phyloP scores from a whole-genome alignment of 2,797 vertebrate genomes.

The Takifugu rubripes region DNA sequence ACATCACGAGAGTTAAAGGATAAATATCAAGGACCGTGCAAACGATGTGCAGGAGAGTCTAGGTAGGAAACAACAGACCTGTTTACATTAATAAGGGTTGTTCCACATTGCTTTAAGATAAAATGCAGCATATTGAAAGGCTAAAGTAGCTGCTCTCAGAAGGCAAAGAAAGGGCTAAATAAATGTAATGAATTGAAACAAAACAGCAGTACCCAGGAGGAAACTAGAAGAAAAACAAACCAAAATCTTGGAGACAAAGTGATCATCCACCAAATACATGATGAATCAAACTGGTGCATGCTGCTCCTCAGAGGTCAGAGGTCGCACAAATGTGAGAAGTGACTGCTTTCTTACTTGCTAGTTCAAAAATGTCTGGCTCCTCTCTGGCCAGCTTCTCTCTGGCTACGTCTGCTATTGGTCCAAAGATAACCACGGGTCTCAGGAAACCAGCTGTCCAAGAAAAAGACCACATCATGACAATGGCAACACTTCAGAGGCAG shows the following conservation, averaged over 20 bases:
- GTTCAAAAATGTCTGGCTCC: constrained; percentile 92
- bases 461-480: constrained; percentile 6
- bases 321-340: not conserved
- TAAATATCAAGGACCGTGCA: constrained; percentile 12
- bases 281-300: no score
- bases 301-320: no score
- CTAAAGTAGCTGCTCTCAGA: no score
- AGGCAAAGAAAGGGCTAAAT: constrained; percentile 26
- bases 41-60: no score
- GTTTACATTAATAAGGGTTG: no score
- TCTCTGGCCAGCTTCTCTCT: constrained; percentile 94
- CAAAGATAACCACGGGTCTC: constrained; percentile 95
- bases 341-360: constrained; percentile 83
- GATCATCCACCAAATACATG: no score
- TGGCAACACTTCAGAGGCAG: not conserved
- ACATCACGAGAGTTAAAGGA: constrained; percentile 62
- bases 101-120: no score
- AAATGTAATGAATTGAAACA: constrained; percentile 28
- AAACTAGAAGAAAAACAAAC: constrained; percentile 5
- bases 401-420: constrained; percentile 93
- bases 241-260: not conserved
- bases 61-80: no score
- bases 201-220: not conserved
- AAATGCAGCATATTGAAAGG: no score
- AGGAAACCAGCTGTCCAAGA: constrained; percentile 89